Conservation (phyloP, 1,140 invertebrate species). For the Cyrtorhinus lividipennis region DNA sequence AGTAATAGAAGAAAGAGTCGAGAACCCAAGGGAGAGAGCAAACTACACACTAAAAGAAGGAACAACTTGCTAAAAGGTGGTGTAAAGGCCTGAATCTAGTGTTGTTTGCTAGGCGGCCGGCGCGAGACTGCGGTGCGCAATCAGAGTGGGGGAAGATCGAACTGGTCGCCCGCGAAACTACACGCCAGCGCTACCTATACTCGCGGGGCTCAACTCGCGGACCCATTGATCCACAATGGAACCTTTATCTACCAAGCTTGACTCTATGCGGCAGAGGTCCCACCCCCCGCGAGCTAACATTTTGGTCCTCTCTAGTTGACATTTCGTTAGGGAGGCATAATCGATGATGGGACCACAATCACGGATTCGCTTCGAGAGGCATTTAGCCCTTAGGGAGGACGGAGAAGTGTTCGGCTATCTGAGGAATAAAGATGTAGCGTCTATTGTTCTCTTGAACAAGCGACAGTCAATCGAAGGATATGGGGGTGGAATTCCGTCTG, state of each 20-base stretch:
- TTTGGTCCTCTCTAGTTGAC: not conserved
- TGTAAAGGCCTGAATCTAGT: conserved; percentile 6
- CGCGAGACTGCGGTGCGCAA: conserved; percentile 12
- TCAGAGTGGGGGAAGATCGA: conserved; percentile 11
- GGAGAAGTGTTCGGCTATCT: no score
- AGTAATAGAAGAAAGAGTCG: conserved; percentile 2
- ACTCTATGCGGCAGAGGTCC: conserved; percentile 2
- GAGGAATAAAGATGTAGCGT: no score
- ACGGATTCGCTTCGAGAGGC: not conserved
- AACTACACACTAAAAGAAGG: conserved; percentile 16
- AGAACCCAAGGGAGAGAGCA: conserved; percentile 14
- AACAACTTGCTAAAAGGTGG: conserved; percentile 14
- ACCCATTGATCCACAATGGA: conserved; percentile 7
- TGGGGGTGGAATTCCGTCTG: no score
- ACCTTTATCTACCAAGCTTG: not conserved
- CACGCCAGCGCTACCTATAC: conserved; percentile 10
- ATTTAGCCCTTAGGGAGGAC: no score
- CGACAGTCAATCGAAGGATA: no score
- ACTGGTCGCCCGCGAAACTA: conserved; percentile 2
- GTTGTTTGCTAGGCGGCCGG: conserved; percentile 12
- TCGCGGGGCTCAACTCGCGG: not conserved
- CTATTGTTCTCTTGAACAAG: no score
- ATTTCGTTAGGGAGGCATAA: not conserved
- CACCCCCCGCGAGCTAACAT: not conserved
- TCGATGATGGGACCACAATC: not conserved